Evolutionary conservation across 2,797 vertebrate species (phyloP).

Genomic region (Jordanella pulchra): DNA sequence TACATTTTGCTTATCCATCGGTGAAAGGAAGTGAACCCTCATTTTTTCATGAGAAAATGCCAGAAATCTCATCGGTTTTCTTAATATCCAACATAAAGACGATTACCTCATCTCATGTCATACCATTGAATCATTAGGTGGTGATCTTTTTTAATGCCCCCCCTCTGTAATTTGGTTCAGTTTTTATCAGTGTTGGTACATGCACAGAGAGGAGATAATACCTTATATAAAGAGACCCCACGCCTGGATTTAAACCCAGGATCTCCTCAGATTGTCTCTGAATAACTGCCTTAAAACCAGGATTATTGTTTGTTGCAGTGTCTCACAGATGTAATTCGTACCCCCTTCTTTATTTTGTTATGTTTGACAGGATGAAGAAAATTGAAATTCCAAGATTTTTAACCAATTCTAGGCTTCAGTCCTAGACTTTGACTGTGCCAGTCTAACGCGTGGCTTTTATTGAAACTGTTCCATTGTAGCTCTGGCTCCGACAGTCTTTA

Average conservation of each 20-base stretch:
- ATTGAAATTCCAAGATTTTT: neutral
- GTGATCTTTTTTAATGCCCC: neutral
- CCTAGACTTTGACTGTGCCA: neutral
- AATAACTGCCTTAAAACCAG: too few relatives aligned
- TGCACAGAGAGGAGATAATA: too few relatives aligned
- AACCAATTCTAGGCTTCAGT: neutral
- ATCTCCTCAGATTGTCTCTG: too few relatives aligned
- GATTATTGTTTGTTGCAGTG: too few relatives aligned
- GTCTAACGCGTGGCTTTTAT: neutral
- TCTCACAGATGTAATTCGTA: neutral
- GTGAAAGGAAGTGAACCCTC: neutral
- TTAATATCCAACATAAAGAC: neutral
- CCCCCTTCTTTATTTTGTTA: neutral
- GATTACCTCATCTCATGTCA: neutral
- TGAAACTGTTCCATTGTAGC: neutral
- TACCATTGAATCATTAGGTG: constrained; percentile 3
- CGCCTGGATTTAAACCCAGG: too few relatives aligned
- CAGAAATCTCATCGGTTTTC: neutral
- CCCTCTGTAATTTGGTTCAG: neutral
- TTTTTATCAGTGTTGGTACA: neutral
- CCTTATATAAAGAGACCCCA: too few relatives aligned
- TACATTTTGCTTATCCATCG: neutral
- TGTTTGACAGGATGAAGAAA: neutral
- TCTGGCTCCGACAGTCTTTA: neutral
- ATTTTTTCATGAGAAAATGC: neutral